Conservation (phyloP, 2,888 invertebrate species). For the Ophioninae sp. region DNA sequence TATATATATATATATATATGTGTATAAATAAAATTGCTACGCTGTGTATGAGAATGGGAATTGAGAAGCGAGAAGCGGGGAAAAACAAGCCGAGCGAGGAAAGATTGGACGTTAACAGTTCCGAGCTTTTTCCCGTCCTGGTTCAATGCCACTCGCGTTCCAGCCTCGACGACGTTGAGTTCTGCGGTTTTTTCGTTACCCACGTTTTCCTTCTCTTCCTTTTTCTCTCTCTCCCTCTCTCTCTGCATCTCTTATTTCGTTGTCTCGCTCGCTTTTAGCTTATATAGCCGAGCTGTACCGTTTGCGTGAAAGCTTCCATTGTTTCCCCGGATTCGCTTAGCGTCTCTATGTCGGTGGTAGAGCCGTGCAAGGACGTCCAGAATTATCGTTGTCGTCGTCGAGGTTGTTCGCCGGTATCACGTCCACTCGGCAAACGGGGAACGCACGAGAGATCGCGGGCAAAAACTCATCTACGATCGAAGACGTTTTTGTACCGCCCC, state of each 20-base stretch:
- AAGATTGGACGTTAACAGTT: conserved; percentile 76
- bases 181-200: conserved; percentile 56
- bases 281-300: conserved; percentile 51
- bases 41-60: conserved; percentile 68
- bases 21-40: conserved; percentile 43
- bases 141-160: conserved; percentile 67
- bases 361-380: conserved; percentile 24
- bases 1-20: conserved; percentile 20
- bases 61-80: conserved; percentile 69
- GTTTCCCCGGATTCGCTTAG: conserved; percentile 63
- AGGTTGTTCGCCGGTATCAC: conserved; percentile 22
- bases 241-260: conserved; percentile 37
- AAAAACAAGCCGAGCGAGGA: conserved; percentile 74
- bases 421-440: conserved; percentile 16
- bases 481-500: conserved; percentile 2
- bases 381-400: conserved; percentile 32
- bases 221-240: conserved; percentile 21
- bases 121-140: conserved; percentile 70
- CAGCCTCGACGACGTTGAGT: conserved; percentile 58
- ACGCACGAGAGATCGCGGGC: neutral
- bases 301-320: conserved; percentile 65
- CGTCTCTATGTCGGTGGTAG: conserved; percentile 28
- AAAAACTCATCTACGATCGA: conserved; percentile 32
- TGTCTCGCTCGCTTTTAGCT: conserved; percentile 50
- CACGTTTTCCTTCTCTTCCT: conserved; percentile 49